Conservation (phyloP, 35 echinoderm and acorn worm species). For the Lytechinus variegatus region DNA sequence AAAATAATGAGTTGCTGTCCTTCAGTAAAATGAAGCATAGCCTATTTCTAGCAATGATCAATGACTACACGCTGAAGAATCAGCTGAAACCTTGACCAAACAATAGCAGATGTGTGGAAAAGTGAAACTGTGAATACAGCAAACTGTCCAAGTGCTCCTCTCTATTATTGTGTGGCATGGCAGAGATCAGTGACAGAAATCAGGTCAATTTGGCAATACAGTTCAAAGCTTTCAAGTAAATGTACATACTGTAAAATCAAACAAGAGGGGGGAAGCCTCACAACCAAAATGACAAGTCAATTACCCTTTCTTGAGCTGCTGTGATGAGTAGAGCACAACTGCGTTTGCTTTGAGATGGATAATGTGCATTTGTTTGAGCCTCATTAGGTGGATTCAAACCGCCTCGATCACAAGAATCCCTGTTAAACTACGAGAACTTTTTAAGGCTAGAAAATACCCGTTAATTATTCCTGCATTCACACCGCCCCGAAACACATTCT, state of each 20-base stretch:
- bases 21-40: background rate
- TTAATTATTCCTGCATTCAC: too few species aligned
- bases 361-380: background rate
- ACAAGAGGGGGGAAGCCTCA: background rate
- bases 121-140: background rate
- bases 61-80: background rate
- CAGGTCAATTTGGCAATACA: background rate
- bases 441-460: too few species aligned
- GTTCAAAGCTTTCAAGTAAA: background rate
- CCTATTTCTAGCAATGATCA: background rate
- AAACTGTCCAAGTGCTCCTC: background rate
- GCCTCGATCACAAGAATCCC: too few species aligned
- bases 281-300: slow-evolving; percentile 6
- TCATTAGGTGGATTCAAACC: too few species aligned
- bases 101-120: background rate
- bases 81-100: background rate
- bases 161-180: background rate
- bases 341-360: background rate
- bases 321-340: background rate
- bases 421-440: too few species aligned
- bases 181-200: background rate
- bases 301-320: background rate
- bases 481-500: too few species aligned
- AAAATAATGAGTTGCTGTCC: background rate
- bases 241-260: background rate